Percentiles rank a stretch among this genome's conserved stretches.
These are phyloP conservation scores for Macroglossus sobrinus DNA, from an alignment of 2,113 vertebrate species.

Conservation along the genomic window DNA sequence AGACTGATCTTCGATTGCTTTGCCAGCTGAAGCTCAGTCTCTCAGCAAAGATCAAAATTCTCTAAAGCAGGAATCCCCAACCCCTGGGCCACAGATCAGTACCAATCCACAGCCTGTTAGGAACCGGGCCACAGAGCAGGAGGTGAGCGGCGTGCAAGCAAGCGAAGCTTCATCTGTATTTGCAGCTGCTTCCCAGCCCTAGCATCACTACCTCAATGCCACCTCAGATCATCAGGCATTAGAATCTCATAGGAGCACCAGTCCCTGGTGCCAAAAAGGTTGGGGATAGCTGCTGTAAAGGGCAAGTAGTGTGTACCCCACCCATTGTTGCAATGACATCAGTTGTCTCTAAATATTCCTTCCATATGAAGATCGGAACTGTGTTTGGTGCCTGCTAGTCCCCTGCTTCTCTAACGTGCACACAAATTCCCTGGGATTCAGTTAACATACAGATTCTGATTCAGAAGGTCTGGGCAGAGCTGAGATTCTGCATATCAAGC, in stretches of 20 bases:
- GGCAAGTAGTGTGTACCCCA: constrained; percentile 79
- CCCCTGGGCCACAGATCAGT: too few species aligned
- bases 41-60: neutral
- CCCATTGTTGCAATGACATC: constrained; percentile 86
- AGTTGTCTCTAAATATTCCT: constrained; percentile 84
- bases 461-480: neutral
- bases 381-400: neutral
- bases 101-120: too few species aligned
- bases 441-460: neutral
- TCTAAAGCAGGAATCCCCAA: neutral
- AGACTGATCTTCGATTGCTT: neutral
- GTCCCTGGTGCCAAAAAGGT: too few species aligned
- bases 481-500: neutral
- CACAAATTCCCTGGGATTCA: neutral
- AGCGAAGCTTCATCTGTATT: too few species aligned
- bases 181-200: too few species aligned
- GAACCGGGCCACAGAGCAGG: too few species aligned
- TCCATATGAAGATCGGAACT: constrained; percentile 86
- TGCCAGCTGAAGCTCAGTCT: neutral
- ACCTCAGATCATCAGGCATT: too few species aligned
- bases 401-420: neutral
- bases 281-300: neutral
- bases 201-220: too few species aligned
- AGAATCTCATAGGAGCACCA: too few species aligned
- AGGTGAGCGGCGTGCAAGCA: too few species aligned